Conservation (phyloP, 2,797 vertebrate species). For the Danio albolineatus region DNA sequence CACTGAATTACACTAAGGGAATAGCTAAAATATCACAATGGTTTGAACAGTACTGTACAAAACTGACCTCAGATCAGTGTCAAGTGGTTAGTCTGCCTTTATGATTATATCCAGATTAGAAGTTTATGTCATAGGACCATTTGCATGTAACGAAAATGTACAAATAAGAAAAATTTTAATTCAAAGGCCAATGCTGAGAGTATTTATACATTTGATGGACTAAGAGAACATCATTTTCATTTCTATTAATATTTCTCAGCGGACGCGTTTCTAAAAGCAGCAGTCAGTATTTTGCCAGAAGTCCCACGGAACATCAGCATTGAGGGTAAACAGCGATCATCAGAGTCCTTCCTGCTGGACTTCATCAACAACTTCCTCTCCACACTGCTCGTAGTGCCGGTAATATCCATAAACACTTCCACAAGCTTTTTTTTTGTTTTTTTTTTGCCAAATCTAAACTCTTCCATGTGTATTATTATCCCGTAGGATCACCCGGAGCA, state of each 20-base stretch:
- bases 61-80: background rate
- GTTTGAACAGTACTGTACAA: background rate
- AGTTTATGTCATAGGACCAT: too few species aligned
- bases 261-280: slow-evolving; percentile 95
- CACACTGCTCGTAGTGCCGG: slow-evolving; percentile 91
- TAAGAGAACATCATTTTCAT: background rate
- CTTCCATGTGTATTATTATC: background rate
- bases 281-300: slow-evolving; percentile 89
- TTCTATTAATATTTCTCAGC: slow-evolving; percentile 73
- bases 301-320: slow-evolving; percentile 91
- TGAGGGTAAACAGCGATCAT: slow-evolving; percentile 92
- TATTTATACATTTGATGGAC: too few species aligned
- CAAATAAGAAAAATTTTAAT: too few species aligned
- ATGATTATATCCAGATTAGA: too few species aligned
- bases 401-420: slow-evolving; percentile 67
- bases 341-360: slow-evolving; percentile 90
- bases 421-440: too few species aligned
- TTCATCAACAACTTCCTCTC: slow-evolving; percentile 95
- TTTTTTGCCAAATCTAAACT: too few species aligned
- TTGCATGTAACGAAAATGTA: too few species aligned
- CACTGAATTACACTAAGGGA: too few species aligned
- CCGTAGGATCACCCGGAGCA: slow-evolving; percentile 95
- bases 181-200: too few species aligned
- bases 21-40: background rate
- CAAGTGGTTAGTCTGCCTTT: background rate